These are phyloP conservation scores for Motacilla alba DNA, from an alignment of 2,113 vertebrate species.

Conservation along the genomic window DNA sequence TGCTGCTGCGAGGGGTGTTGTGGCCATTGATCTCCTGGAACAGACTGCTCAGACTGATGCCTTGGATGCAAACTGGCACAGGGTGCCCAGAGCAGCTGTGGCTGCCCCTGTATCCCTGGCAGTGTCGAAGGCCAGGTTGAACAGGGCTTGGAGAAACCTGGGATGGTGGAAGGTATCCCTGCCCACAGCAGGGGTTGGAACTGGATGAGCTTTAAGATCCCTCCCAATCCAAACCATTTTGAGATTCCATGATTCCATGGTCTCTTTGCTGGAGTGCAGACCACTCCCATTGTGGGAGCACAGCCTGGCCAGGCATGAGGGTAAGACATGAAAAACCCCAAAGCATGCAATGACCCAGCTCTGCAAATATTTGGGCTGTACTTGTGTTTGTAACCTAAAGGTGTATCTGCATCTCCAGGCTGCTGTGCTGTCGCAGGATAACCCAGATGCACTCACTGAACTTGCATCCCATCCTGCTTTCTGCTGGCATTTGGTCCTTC, in stretches of 20 bases:
- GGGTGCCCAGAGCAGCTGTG: neutral
- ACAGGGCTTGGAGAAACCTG: neutral
- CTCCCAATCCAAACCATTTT: neutral
- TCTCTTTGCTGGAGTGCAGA: neutral
- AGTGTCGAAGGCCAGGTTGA: neutral
- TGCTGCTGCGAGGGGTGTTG: neutral
- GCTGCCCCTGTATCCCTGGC: neutral
- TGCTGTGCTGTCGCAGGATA: neutral
- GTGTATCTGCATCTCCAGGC: neutral
- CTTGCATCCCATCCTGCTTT: neutral
- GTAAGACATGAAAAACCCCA: neutral
- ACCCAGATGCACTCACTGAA: neutral
- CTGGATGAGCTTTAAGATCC: neutral
- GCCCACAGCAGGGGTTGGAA: neutral
- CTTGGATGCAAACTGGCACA: neutral
- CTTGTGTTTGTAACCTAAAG: neutral
- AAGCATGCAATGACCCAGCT: neutral
- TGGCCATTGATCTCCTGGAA: neutral
- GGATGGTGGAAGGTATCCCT: neutral
- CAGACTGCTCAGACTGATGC: neutral
- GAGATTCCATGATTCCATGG: neutral
- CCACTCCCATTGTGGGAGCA: fast-evolving
- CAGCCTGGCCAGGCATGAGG: neutral
- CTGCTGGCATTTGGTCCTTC: neutral
- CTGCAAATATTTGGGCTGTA: neutral